phyloP scores from a whole-genome alignment of 2,797 vertebrate genomes.

The Malacoctenus gilli region DNA sequence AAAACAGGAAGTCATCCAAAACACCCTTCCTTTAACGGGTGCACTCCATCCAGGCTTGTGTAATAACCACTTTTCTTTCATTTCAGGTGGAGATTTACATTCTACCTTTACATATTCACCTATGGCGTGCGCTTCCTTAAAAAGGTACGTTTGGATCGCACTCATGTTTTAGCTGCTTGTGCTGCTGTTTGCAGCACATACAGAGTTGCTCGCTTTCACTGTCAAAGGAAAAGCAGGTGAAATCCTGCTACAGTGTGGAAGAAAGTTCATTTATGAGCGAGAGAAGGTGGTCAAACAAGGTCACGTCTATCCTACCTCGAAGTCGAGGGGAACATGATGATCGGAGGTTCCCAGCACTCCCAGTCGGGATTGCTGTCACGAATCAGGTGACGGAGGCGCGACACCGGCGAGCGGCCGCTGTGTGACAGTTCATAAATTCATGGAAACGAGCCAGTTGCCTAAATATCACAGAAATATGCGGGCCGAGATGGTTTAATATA shows the following conservation, averaged over 20 bases:
- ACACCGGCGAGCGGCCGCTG: constrained; percentile 1
- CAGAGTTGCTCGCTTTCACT: no score
- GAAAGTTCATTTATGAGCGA: no score
- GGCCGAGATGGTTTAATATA: constrained; percentile 32
- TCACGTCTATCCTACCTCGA: no score
- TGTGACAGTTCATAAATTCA: constrained; percentile 12
- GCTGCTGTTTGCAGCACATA: no score
- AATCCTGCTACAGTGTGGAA: no score
- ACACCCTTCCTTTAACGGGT: no score
- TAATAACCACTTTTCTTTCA: constrained; percentile 31
- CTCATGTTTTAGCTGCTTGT: no score
- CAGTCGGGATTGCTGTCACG: constrained; percentile 8
- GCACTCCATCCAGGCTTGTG: not conserved
- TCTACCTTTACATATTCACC: constrained; percentile 96
- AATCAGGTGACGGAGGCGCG: not conserved
- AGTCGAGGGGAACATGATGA: not conserved
- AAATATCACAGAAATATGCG: constrained; percentile 30
- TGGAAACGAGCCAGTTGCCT: constrained; percentile 12
- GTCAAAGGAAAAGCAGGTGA: no score
- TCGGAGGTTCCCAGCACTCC: not conserved
- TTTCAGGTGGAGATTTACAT: constrained; percentile 97
- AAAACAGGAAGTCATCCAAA: no score
- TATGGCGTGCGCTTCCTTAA: constrained; percentile 96
- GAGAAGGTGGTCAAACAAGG: no score
- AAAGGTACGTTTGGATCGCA: constrained; percentile 83